Conservation (phyloP, 1,140 invertebrate species). For the Teleogryllus occipitalis region DNA sequence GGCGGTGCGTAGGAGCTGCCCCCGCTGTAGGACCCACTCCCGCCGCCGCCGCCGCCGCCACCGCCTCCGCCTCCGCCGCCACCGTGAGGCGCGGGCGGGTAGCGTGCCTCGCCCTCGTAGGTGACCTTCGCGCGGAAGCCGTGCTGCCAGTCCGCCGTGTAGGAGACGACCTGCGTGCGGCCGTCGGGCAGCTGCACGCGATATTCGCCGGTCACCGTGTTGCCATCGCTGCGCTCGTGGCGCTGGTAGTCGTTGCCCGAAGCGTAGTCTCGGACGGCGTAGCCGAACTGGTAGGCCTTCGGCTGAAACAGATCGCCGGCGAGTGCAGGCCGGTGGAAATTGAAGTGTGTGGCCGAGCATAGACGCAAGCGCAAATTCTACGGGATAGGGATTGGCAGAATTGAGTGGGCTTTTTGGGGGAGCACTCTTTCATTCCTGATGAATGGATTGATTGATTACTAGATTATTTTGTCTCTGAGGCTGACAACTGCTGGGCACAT, state of each 20-base stretch:
- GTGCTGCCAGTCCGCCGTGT: constrained; percentile 67
- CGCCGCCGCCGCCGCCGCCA: too few species aligned
- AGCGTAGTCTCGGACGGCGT: constrained; percentile 64
- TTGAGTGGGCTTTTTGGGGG: too few species aligned
- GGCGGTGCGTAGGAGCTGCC: background rate
- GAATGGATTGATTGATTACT: too few species aligned
- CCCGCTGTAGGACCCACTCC: background rate
- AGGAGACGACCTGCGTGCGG: constrained; percentile 59
- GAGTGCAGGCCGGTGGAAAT: too few species aligned
- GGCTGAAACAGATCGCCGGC: constrained; percentile 43
- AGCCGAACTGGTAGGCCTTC: constrained; percentile 70
- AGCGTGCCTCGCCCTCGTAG: constrained; percentile 61
- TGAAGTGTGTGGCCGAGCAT: too few species aligned
- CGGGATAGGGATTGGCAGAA: too few species aligned
- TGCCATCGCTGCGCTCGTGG: constrained; percentile 61
- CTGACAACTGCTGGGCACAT: too few species aligned
- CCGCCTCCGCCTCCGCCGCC: too few species aligned
- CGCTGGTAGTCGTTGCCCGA: constrained; percentile 63
- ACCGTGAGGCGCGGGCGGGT: constrained; percentile 37
- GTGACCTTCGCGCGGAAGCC: constrained; percentile 72
- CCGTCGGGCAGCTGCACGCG: constrained; percentile 65
- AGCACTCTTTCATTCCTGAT: too few species aligned
- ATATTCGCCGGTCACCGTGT: constrained; percentile 61
- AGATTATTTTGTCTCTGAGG: too few species aligned
- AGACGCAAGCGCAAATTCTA: too few species aligned